Base-by-base conservation (phyloP, 2,797 vertebrate species). In the Molossus alvarezi region DNA sequence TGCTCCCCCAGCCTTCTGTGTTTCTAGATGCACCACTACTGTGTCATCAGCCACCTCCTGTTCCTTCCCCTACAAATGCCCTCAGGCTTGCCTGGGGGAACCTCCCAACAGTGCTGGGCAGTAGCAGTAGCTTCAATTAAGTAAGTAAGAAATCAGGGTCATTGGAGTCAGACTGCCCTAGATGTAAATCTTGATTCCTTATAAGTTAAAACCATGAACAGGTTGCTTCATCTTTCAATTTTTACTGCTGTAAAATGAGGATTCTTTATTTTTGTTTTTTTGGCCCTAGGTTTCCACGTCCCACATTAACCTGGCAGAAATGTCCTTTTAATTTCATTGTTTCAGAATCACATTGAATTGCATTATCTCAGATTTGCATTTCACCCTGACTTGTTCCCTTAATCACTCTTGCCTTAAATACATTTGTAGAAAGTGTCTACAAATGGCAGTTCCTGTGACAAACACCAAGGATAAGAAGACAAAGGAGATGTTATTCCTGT, bases 401-500 rank as follows among this genome's bases (percentile, higher is more conserved):
- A 88, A 69, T 67, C 71, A 64, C 27, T 75, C 21, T 57, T 79
- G 25, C 29, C 73, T 88, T 88, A 81, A 71, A 48, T 69, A 93
- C 51, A 48, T 72, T 80, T 88, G 92, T 77, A 60, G 17, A 48
- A 71, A 96, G 53, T 88, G n/a, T 4, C 65, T 93, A 53, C 27
- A n/a, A 53, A 5, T 67, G 65, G 79, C 51, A 91, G 17, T 58
- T 84, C 53, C 23, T 76, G 33, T 29, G 62, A 65, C 20, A 83
- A 72, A 83, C 8, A 27, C 41, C 76, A 29, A 79, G 10, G 51
- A 75, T 95, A 72, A 77, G 57, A 83, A 67, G 45, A 88, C 4
- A 55, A 79, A 55, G 80, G 21, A 37, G 29, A 58, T 81, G 18
- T 84, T 84, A 75, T 58, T 72, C 20, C 11, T 84, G 9, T 37